Evolutionary conservation across 1,140 invertebrate genomes (phyloP), one percentile per base, ranked within the genome.

Genomic region (Amphibalanus amphitrite): DNA sequence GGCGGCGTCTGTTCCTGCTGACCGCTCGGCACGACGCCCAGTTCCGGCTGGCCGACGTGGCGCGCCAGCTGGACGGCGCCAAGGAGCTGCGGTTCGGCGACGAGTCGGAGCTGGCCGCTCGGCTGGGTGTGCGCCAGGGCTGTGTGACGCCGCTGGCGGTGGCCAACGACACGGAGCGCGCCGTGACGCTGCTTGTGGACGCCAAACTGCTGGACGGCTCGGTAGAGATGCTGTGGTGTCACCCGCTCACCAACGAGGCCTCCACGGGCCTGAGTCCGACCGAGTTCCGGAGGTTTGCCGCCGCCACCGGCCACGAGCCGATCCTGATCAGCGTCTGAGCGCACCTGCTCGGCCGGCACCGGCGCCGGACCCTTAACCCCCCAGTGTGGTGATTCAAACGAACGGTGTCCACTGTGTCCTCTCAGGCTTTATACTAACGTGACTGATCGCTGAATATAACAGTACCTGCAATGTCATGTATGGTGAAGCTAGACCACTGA

Each of bases 61-160:
- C 82, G 28, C 75, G 76, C 25, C 81, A 81, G 75, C 64, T 75
- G 67, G 74, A 80, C 26, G 76, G 76, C 29, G 78, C 77, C 3
- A 74, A 78, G 69, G 75, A 79, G 65, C 73, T 82, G 13, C 74
- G 81, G 38, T 79, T 82, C 75, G 79, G 79, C 26, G 79, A 80
- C 72, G 80, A 79, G 69, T 69, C 72, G 29, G 73, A 76, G 23
- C 71, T 82, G 69, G 75, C 73, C 25, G 78, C 79, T 20, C 78
- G 75, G 33, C 75, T 81, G 28, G 80, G 80, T 23, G 76, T 81
- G 25, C 77, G 72, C 67, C 78, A 80, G 70, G 80, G 80, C 6
- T 77, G 77, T 71, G 80, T 81, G 15, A 80, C 80, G 3, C 71
- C 79, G 20, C 78, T 79, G 75, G 81, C 80, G 23, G 74, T 82